Evolutionary conservation across 2,888 invertebrate genomes (phyloP), one percentile per base, ranked within the genome.

Genomic region (Himalopsyche anomala): DNA sequence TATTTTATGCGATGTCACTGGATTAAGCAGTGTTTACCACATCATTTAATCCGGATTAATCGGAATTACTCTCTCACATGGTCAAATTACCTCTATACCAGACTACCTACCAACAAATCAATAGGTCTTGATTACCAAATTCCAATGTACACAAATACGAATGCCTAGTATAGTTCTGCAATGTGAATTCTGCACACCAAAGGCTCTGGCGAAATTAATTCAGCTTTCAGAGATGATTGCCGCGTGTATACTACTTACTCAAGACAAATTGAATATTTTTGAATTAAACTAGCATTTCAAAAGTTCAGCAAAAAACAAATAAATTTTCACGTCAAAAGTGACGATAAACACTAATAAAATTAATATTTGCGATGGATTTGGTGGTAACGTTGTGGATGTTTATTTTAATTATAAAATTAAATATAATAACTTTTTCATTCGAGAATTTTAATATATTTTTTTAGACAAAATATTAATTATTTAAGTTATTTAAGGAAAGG

Each of bases 81-180:
- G 62, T 62, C 62, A 62, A 62, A 62, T 62, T 62, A 62, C 28
- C 28, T 19, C 62, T 3, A 19, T 62, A 62, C 19, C 62, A 19
- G 19, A 19, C 11, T 19, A 62, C 62, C 62, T 62, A 28, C 19
- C 15, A 15, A n/a, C 62, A 62, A 62, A 62, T 62, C 62, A 62
- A 62, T 62, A 62, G 62, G 62, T 62, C 62, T 62, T 62, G 19
- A 62, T 62, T 19, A 62, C 62, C 62, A 19, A 62, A 62, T 62
- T 62, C 62, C 62, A n/a, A 8, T 11, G 62, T 19, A 28, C 62
- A 62, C 62, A n/a, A 62, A 62, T 62, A 62, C 62, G 11, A 62
- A 62, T 62, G 5, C 19, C 19, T 62, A 19, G 62, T 19, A 4
- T 62, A 19, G 11, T 11, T 62, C 8, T 62, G 28, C 28, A 19